A percentile compares a stretch with the other conserved stretches of the same genome.
These are phyloP conservation scores for Andrena camellia DNA, from an alignment of 2,888 invertebrate genomes.

Conservation along the genomic window DNA sequence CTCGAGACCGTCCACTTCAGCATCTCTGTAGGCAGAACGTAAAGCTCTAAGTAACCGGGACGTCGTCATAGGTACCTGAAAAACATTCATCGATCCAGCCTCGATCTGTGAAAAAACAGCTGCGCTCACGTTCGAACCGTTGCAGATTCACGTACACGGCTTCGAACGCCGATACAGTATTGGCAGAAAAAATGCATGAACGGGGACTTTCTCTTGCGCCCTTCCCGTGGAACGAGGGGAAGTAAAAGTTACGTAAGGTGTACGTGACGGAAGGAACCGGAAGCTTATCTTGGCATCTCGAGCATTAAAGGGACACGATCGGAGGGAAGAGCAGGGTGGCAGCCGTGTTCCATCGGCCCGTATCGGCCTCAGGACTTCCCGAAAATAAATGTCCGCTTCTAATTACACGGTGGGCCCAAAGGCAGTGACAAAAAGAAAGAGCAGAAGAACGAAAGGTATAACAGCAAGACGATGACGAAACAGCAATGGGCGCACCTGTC, in stretches of 20 bases:
- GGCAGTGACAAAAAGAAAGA: conserved; percentile 30
- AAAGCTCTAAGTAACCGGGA: conserved; percentile 32
- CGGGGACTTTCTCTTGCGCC: neutral
- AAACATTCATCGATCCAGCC: conserved; percentile 30
- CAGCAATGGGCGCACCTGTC: conserved; percentile 77
- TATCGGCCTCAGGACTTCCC: conserved; percentile 11
- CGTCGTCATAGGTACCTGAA: neutral
- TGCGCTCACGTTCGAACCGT: neutral
- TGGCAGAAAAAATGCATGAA: too few relatives aligned
- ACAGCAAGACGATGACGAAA: conserved; percentile 66
- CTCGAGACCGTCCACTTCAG: conserved; percentile 85
- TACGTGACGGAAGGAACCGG: neutral
- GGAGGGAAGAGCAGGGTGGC: conserved; percentile 17
- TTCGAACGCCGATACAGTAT: too few relatives aligned
- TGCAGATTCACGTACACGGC: neutral
- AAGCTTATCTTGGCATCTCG: conserved; percentile 33
- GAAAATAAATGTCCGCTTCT: conserved; percentile 48
- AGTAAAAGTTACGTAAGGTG: conserved; percentile 6
- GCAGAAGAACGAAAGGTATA: conserved; percentile 47
- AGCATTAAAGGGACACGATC: conserved; percentile 15
- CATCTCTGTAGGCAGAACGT: conserved; percentile 76
- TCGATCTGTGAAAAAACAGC: neutral
- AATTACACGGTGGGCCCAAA: conserved; percentile 45
- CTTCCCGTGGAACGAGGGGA: neutral
- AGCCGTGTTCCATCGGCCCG: conserved; percentile 1